Evolutionary conservation across 2,888 invertebrate species (phyloP).

Genomic region (Arctia plantaginis): DNA sequence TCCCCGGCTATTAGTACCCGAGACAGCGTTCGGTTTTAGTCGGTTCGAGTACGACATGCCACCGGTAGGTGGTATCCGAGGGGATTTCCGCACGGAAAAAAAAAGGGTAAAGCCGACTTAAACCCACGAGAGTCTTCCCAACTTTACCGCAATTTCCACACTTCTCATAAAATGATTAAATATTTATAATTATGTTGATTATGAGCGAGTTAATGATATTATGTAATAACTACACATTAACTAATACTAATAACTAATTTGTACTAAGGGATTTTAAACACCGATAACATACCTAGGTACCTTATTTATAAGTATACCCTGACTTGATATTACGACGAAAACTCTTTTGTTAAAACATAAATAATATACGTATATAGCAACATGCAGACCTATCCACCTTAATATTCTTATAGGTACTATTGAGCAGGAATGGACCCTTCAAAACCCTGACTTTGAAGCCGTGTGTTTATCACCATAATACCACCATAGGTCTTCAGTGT

Average conservation of each 20-base stretch:
- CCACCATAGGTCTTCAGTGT: not conserved
- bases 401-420: not conserved
- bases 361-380: not conserved
- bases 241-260: not conserved
- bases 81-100: too few species aligned
- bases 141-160: not conserved
- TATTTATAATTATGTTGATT: not conserved
- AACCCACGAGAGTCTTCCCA: not conserved
- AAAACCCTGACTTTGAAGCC: not conserved
- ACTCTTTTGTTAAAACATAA: not conserved
- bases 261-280: not conserved
- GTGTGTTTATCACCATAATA: too few species aligned
- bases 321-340: not conserved
- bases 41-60: too few species aligned
- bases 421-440: too few species aligned
- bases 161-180: not conserved
- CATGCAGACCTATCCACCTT: not conserved
- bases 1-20: too few species aligned
- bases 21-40: too few species aligned
- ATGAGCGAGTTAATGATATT: not conserved
- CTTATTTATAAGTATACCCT: not conserved
- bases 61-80: too few species aligned
- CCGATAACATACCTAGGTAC: not conserved
- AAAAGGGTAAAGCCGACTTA: too few species aligned
- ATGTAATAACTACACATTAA: not conserved